Evolutionary conservation across 2,888 invertebrate species (phyloP), one percentile per base, ranked within the genome.

Genomic region (Leptinotarsa rubiginosa): DNA sequence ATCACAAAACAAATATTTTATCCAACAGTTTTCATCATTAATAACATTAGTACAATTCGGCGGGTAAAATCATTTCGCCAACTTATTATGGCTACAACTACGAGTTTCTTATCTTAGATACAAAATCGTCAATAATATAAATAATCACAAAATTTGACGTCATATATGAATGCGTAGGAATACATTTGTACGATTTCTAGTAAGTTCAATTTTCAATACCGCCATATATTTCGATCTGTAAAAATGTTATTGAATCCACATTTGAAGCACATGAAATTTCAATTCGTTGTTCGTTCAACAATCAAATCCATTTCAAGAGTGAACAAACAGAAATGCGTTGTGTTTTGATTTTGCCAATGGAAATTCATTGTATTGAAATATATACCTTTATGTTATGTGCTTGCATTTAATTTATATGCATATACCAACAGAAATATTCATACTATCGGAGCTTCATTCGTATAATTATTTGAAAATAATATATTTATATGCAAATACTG

Each of bases 371-470:
- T 72, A 62, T 72, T 59, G 62, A 41, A 62, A 62, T 41, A 41
- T 20, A 70, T 70, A 70, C 69, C 74, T 65, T 68, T 50, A 67
- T 67, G 67, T 50, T 69, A 67, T 68, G 67, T 72, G 74, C 73
- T 75, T 74, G 70, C 70, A 56, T 77, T 77, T 74, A 77, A 77
- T 77, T 75, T 75, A 77, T 74, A 72, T 74, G 71, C 49, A 70
- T 70, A 70, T 59, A 70, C 66, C 50, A 69, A 71, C 70, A 73
- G 73, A 72, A 77, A 77, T 75, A 77, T 77, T 75, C 74, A 74
- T 75, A 75, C 68, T 77, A 69, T 72, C 70, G 69, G 70, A 68
- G 65, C 70, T 65, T 50, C 72, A 72, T 74, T 75, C 47, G 72
- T 73, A 70, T 71, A 74, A 72, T 76, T 75, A 70, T 73, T 73